These are phyloP conservation scores for Equus quagga DNA, from an alignment of 2,113 vertebrate species.

Conservation along the genomic window DNA sequence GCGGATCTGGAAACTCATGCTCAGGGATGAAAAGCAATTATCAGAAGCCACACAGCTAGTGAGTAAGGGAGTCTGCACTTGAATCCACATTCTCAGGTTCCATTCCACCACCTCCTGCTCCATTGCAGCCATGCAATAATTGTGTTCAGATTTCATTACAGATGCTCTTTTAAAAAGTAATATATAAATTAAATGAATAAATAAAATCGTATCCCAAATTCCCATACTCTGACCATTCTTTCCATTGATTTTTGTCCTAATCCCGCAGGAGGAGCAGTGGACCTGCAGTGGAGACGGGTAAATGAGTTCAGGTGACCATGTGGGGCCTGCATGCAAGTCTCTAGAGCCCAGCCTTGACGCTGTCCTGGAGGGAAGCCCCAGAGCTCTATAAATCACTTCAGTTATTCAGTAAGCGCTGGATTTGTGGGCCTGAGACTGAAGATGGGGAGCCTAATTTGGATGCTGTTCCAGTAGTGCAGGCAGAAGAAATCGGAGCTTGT, in stretches of 20 bases:
- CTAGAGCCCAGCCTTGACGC: background rate
- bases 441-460: no score
- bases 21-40: no score
- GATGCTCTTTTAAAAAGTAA: background rate
- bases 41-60: background rate
- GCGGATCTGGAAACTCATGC: background rate
- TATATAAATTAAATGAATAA: background rate
- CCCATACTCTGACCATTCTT: background rate
- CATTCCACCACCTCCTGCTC: rapidly evolving
- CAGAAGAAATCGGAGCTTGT: background rate
- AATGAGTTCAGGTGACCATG: background rate
- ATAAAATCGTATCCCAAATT: background rate
- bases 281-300: background rate
- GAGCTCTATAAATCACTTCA: background rate
- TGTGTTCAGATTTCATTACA: background rate
- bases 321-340: rapidly evolving
- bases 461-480: background rate
- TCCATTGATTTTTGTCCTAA: background rate
- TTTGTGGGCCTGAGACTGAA: background rate
- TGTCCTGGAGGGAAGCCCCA: rapidly evolving
- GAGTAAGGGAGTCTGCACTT: background rate
- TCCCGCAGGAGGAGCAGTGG: background rate
- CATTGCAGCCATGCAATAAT: no score
- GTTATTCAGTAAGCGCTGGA: background rate
- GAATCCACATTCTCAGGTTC: background rate